Evolutionary conservation across 2,113 vertebrate species (phyloP), one percentile per base, ranked within the genome.

Genomic region (Podarcis raffonei): DNA sequence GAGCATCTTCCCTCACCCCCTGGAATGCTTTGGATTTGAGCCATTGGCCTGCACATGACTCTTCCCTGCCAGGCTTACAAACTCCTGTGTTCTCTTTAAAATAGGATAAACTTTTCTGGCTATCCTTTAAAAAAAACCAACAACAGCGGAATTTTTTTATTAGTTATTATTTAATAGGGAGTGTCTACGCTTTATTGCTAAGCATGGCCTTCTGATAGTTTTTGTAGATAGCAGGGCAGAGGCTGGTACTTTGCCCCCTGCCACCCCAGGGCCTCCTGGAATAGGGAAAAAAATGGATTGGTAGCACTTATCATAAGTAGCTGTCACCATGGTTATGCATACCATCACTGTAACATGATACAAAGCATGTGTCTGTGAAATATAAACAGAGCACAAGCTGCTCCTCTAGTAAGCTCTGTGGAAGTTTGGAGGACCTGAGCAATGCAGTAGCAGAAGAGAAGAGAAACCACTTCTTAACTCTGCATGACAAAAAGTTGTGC

Each of bases 331-430:
- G 39, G 92, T 87, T 93, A 92, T 87, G 84, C 93, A 96, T 92
- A 89, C 91, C 85, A 4, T 85, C 83, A 65, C 75, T 88, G 85
- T 92, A 95, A 95, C 69, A 87, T 90, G 89, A 92, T 89, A 48
- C 88, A 90, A 93, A 94, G 94, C 94, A 91, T 91, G 87, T 94
- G 94, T 92, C 95, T 92, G 84, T 84, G n/a, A 90, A 95, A 95
- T 95, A 75, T 35, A 87, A 91, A 89, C 94, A 93, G 90, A 80
- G 30, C 39, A 13, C 87, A 83, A 48, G 27, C 79, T 82, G 86
- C 77, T 83, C 87, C 88, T 62, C 81, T 90, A 85, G 57, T 42
- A 91, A n/a, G 42, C 88, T 86, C 53, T 89, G n/a, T 27, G 72
- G 78, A 92, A 42, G 20, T 12, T 81, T 0, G 1, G 82, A 89